Conservation (phyloP, 2,888 invertebrate genomes). For the Fragum whitleyi region DNA sequence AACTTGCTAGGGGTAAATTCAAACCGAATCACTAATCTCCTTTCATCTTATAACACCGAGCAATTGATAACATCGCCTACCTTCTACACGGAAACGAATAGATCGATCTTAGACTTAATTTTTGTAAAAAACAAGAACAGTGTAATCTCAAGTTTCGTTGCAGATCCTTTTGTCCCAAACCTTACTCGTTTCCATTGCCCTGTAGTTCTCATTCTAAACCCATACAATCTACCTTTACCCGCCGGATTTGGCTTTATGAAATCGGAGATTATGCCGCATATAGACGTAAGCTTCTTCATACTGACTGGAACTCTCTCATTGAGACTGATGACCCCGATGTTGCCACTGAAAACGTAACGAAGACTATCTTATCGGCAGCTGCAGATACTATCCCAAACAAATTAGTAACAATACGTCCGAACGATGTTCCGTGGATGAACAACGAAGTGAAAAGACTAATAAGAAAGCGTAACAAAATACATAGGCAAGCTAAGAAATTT, state of each 20-base stretch:
- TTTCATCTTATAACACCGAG: slow-evolving; percentile 15
- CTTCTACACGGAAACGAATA: slow-evolving; percentile 32
- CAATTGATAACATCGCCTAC: slow-evolving; percentile 26
- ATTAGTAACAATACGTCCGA: too few relatives aligned
- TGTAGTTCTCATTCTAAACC: slow-evolving; percentile 16
- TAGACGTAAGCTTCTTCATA: background rate
- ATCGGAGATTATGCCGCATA: slow-evolving; percentile 10
- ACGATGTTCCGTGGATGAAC: too few relatives aligned
- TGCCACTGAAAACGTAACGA: slow-evolving; percentile 1
- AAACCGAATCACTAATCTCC: slow-evolving; percentile 14
- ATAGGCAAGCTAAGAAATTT: too few relatives aligned
- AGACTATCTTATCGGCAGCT: too few relatives aligned
- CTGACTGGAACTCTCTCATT: background rate
- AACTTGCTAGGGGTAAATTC: slow-evolving; percentile 10
- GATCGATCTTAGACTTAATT: slow-evolving; percentile 19
- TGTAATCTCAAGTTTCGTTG: slow-evolving; percentile 17
- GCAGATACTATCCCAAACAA: too few relatives aligned
- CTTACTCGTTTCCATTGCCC: slow-evolving; percentile 38
- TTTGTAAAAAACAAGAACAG: slow-evolving; percentile 9
- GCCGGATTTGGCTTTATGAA: slow-evolving; percentile 15
- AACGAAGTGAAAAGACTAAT: too few relatives aligned
- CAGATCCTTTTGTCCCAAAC: slow-evolving; percentile 23
- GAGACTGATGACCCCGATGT: background rate
- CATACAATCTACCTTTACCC: background rate
- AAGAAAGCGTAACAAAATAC: too few relatives aligned